Evolutionary conservation across 2,113 vertebrate genomes (phyloP).

Genomic region (Machaerirhynchus nigripectus): DNA sequence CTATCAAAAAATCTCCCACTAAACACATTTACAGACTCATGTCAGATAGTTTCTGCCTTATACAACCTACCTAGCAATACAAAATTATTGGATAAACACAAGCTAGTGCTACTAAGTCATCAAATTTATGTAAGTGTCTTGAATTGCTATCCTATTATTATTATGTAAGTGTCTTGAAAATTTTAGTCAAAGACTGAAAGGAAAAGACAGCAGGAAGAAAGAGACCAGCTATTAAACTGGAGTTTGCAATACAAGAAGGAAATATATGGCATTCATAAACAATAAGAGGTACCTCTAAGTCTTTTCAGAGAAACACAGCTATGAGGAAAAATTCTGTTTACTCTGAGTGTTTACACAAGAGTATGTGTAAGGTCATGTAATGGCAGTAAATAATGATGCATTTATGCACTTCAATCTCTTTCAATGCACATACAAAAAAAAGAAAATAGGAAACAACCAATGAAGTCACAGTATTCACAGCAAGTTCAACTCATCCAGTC

Average conservation of each 20-base stretch:
- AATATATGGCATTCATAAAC: background rate
- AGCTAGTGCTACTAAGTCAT: background rate
- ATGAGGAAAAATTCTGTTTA: background rate
- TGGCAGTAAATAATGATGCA: background rate
- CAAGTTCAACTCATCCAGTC: background rate
- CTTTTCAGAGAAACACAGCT: background rate
- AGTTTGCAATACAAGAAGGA: background rate
- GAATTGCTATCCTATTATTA: background rate
- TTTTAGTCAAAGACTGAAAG: background rate
- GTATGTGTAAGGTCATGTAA: background rate
- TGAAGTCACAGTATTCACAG: background rate
- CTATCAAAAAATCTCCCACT: background rate
- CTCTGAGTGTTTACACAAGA: background rate
- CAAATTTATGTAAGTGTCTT: background rate
- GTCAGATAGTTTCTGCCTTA: background rate
- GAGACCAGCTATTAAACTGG: background rate
- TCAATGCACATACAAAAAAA: background rate
- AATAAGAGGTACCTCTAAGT: background rate
- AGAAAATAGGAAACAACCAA: background rate
- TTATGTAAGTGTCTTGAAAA: background rate
- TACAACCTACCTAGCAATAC: background rate
- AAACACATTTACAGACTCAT: background rate
- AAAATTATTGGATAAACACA: background rate
- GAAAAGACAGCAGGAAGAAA: background rate
- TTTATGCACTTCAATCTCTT: background rate